phyloP scores from a whole-genome alignment of 2,797 vertebrate genomes.

The Potorous gilbertii region DNA sequence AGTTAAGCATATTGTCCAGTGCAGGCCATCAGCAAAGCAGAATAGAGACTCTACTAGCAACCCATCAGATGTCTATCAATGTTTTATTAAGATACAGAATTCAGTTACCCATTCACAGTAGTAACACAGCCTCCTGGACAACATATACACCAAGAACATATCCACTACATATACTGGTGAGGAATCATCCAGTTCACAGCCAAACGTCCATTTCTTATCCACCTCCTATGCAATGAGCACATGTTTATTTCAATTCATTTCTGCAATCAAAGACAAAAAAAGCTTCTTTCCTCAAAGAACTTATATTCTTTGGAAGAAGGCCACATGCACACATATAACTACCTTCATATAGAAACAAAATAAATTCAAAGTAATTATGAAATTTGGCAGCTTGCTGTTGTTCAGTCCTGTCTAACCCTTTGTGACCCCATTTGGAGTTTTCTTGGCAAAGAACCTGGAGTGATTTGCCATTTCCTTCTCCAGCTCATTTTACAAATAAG shows the following conservation, averaged over 20 bases:
- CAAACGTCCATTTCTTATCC: background rate
- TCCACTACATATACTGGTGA: no score
- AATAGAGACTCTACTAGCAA: background rate
- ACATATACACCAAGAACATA: background rate
- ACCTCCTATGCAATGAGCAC: background rate
- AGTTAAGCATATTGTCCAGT: background rate
- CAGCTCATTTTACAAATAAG: background rate
- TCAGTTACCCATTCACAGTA: background rate
- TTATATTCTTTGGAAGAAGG: background rate
- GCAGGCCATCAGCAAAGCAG: background rate
- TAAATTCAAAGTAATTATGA: background rate
- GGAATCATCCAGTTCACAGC: background rate
- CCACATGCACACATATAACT: constrained; percentile 12
- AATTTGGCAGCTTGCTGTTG: background rate
- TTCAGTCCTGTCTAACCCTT: background rate
- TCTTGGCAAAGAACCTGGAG: background rate
- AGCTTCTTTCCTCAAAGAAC: background rate
- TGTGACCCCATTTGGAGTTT: background rate
- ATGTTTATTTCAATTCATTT: background rate
- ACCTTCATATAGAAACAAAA: background rate
- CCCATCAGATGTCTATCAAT: background rate
- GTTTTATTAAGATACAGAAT: background rate
- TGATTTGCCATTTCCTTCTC: background rate
- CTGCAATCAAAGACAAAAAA: constrained; percentile 20
- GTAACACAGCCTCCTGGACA: background rate